A percentile compares a stretch with the other conserved stretches of the same genome.
Conservation (phyloP, 2,797 vertebrate genomes). For the Prunella strophiata region DNA sequence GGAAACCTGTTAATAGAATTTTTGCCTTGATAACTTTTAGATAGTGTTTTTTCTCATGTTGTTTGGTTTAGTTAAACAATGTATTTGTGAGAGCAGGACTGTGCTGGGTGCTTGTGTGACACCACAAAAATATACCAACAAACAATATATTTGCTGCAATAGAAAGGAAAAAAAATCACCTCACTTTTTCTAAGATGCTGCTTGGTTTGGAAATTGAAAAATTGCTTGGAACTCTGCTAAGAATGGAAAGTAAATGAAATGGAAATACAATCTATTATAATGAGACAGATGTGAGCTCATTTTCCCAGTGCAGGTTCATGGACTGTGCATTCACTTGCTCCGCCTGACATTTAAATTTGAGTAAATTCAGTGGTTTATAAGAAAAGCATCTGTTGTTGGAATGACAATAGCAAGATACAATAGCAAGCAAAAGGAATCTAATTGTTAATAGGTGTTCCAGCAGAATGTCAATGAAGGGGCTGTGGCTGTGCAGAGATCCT, state of each 20-base stretch:
- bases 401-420: conserved; percentile 68
- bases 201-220: conserved; percentile 61
- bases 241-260: conserved; percentile 66
- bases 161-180: background rate
- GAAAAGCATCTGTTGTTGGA: conserved; percentile 71
- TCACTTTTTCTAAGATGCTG: background rate
- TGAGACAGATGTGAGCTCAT: conserved; percentile 69
- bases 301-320: conserved; percentile 45
- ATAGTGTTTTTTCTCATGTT: background rate
- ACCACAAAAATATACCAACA: background rate
- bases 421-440: conserved; percentile 52
- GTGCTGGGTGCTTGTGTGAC: background rate
- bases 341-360: conserved; percentile 71
- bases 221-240: conserved; percentile 48
- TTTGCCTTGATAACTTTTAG: background rate
- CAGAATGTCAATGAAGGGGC: conserved; percentile 64
- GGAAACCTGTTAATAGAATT: background rate
- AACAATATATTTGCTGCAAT: background rate
- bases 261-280: conserved; percentile 66
- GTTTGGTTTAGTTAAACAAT: background rate
- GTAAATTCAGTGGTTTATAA: conserved; percentile 74
- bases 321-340: conserved; percentile 58
- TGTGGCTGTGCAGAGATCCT: conserved; percentile 53
- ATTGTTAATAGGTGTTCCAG: conserved; percentile 57
- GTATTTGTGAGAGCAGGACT: background rate